Conservation (phyloP, 2,888 invertebrate genomes). For the Drosophila macrothrix region DNA sequence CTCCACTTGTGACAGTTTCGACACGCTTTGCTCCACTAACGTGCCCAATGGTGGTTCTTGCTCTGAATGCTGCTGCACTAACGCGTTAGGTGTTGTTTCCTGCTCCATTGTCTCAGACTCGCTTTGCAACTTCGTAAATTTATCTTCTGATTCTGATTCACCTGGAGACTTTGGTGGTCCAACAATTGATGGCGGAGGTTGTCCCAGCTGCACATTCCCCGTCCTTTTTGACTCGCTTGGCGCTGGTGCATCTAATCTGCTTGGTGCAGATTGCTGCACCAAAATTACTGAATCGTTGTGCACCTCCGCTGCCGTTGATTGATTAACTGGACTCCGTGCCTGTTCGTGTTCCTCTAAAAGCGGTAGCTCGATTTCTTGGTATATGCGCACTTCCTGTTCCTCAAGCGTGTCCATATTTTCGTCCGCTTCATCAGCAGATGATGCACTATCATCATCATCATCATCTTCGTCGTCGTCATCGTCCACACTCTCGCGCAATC, state of each 20-base stretch:
- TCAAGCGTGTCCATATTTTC: conserved; percentile 55
- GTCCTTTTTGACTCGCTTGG: neutral
- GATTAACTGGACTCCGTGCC: conserved; percentile 7
- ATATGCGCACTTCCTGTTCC: conserved; percentile 57
- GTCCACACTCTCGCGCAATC: conserved; percentile 29
- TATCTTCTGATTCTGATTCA: neutral
- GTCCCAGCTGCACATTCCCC: neutral
- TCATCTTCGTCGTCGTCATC: conserved; percentile 26
- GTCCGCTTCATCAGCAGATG: conserved; percentile 67
- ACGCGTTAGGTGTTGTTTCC: neutral
- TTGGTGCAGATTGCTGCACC: neutral
- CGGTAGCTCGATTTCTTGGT: conserved; percentile 68
- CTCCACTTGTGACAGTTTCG: neutral
- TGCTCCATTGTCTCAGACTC: neutral
- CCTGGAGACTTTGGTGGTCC: neutral
- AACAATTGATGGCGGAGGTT: neutral
- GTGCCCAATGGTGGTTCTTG: neutral
- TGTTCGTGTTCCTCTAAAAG: conserved; percentile 32
- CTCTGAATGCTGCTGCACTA: neutral
- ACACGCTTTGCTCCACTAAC: neutral
- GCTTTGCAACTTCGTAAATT: neutral
- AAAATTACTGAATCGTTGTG: neutral
- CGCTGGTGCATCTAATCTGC: no score
- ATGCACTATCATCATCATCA: conserved; percentile 54
- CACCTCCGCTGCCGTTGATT: conserved; percentile 7